Percentiles rank a stretch among this genome's conserved stretches.
phyloP scores from a whole-genome alignment of 53 echinoderm and acorn worm species.

The Apostichopus leukothele region DNA sequence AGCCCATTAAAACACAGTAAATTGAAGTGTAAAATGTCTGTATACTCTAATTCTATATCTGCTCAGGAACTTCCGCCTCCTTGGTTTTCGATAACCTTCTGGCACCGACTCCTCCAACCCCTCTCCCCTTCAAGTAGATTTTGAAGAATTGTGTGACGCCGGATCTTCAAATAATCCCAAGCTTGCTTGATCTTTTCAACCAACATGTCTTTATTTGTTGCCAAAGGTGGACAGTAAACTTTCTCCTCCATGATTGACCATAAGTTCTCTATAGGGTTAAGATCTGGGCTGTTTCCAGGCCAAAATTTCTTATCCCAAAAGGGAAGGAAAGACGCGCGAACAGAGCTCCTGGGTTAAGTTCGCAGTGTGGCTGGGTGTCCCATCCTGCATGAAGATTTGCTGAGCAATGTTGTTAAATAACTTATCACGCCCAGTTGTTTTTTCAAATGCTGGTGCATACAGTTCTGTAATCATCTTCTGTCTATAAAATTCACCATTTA shows the following conservation, averaged over 20 bases:
- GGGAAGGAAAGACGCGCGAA: slow-evolving; percentile 18
- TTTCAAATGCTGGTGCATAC: slow-evolving; percentile 18
- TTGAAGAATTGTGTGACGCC: too few species aligned
- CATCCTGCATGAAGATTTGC: slow-evolving; percentile 52
- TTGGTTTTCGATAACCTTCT: slow-evolving; percentile 23
- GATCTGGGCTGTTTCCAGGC: too few species aligned
- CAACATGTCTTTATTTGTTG: neutral
- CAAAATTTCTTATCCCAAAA: neutral
- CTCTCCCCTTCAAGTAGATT: neutral
- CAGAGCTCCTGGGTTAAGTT: slow-evolving; percentile 38
- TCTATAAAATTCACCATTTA: slow-evolving; percentile 53
- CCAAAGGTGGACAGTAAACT: too few species aligned
- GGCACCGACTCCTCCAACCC: slow-evolving; percentile 20
- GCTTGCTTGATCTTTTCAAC: slow-evolving; percentile 38
- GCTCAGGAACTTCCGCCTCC: neutral
- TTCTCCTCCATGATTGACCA: slow-evolving; percentile 51
- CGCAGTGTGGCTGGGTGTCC: slow-evolving; percentile 50
- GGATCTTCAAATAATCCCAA: neutral
- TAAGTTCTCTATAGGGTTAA: slow-evolving; percentile 40
- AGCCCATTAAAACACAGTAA: neutral
- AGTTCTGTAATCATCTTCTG: slow-evolving; percentile 49
- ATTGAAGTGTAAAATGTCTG: slow-evolving; percentile 9
- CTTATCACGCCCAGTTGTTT: slow-evolving; percentile 36
- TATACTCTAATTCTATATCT: neutral
- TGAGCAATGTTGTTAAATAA: slow-evolving; percentile 24